Percentiles rank a stretch among this genome's conserved stretches.
Conservation (phyloP, 1,140 invertebrate genomes). For the Ceratitis capitata region DNA sequence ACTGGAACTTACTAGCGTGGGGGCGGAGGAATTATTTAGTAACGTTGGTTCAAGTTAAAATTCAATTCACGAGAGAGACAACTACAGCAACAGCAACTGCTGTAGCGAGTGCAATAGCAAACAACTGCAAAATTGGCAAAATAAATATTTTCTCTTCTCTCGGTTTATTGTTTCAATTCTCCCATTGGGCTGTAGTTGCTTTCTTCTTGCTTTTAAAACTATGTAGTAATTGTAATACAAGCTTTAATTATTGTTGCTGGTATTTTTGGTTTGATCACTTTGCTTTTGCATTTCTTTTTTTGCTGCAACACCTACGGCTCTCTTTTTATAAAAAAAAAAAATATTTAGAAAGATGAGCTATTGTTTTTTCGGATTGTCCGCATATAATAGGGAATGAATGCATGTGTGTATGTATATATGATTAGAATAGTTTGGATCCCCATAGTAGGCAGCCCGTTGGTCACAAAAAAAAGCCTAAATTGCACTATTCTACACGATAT, state of each 20-base stretch:
- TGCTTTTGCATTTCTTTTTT: background rate
- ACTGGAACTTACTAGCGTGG: background rate
- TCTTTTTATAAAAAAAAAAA: background rate
- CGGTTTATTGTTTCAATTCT: background rate
- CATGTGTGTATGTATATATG: background rate
- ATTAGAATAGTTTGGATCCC: background rate
- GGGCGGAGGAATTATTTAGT: background rate
- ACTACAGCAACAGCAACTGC: background rate
- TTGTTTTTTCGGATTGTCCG: too few species aligned
- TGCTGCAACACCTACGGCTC: too few species aligned
- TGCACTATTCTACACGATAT: too few species aligned
- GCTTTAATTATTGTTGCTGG: background rate
- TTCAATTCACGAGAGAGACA: background rate
- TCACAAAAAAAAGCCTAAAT: background rate
- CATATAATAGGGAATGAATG: too few species aligned
- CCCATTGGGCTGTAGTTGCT: background rate
- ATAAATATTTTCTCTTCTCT: background rate
- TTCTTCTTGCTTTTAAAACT: background rate
- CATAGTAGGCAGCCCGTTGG: background rate
- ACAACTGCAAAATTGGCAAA: background rate
- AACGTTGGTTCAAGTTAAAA: background rate
- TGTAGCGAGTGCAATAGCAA: background rate
- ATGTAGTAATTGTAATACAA: background rate
- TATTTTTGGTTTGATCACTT: background rate
- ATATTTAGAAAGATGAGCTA: too few species aligned